Evolutionary conservation across 2,113 vertebrate genomes (phyloP).

Genomic region (Oreochromis spilurus): DNA sequence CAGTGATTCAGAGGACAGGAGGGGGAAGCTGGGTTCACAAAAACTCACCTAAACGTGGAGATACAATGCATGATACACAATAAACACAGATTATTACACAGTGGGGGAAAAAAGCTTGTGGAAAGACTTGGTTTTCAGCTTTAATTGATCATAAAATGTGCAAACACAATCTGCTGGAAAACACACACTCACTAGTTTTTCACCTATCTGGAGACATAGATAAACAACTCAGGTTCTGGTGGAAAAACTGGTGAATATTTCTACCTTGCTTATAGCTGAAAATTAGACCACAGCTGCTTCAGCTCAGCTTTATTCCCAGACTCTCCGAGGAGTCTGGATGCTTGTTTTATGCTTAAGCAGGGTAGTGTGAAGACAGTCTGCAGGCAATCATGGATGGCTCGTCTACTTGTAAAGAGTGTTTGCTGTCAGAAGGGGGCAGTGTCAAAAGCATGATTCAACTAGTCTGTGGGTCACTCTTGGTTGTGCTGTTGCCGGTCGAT

Average conservation of each 20-base stretch:
- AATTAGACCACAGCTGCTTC: background rate
- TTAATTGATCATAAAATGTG: background rate
- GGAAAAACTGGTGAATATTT: background rate
- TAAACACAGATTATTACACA: background rate
- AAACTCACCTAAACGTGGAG: background rate
- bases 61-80: background rate
- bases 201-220: background rate
- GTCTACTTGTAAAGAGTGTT: background rate
- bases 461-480: background rate
- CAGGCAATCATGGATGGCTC: background rate
- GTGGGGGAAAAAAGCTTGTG: rapidly evolving
- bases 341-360: background rate
- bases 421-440: background rate
- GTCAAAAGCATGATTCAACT: background rate
- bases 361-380: background rate
- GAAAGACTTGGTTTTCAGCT: background rate
- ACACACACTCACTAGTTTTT: background rate
- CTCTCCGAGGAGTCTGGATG: background rate
- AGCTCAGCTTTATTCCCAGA: background rate
- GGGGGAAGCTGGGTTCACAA: background rate
- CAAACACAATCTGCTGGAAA: background rate
- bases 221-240: background rate
- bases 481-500: background rate
- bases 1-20: background rate
- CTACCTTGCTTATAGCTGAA: background rate